Evolutionary conservation across 2,113 vertebrate genomes (phyloP), one percentile per base, ranked within the genome.

Genomic region (Tragulus kanchil): DNA sequence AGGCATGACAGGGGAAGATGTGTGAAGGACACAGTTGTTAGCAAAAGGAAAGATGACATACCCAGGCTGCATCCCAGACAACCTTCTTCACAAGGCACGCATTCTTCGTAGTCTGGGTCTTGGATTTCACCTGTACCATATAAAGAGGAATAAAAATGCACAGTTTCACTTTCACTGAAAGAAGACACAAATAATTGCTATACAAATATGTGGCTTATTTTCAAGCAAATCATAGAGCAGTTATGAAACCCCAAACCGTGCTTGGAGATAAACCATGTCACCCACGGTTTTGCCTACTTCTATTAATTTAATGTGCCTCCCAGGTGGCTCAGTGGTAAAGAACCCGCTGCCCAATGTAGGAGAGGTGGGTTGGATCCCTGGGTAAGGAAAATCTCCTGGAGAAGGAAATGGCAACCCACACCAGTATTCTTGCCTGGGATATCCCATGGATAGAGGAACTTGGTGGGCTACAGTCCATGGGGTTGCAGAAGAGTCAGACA

Each of bases 41-140:
- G 78, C 62, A 86, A 62, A 71, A 61, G 91, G 75, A 90, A n/a
- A 36, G 45, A 91, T 73, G 92, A 98, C 99, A 98, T 98, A 99
- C 99, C 99, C 23, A 48, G 64, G 89, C 97, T 89, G 97, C 99
- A 99, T 9, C 98, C 98, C 94, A 98, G 97, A 86, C 99, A 99
- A 86, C 99, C 99, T 13, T 99, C 98, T 90, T 99, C 98, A 98
- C 99, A 99, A 42, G 98, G 95, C 69, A 99, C 14, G 26, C 99
- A 99, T 28, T 98, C 98, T 71, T 98, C 98, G 19, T 98, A 96
- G 61, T 98, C 98, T 71, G 96, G 95, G 64, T 99, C 98, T 91
- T 98, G 98, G 69, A 98, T 97, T 97, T 99, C 98, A 98, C 98
- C 99, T 99, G 93, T 8, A 89, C 62, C 98, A 61, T 52, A 26